Percentiles rank a stretch among this genome's conserved stretches.
Conservation (phyloP, 2,888 invertebrate species). For the Neocrepidodera transversa region DNA sequence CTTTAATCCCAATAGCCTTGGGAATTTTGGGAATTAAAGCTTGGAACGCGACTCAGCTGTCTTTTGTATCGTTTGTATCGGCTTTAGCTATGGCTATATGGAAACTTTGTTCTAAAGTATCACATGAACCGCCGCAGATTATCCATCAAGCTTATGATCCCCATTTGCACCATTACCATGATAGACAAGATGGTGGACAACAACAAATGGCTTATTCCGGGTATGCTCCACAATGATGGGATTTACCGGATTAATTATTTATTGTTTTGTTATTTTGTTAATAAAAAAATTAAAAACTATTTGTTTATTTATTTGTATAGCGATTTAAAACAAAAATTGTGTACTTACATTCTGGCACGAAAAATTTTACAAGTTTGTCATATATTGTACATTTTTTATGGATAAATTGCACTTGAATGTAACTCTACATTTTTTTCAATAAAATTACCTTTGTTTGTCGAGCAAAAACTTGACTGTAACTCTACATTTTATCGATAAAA, state of each 20-base stretch:
- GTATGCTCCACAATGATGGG: slow-evolving; percentile 58
- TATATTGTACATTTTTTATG: too few relatives aligned
- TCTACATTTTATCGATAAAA: too few relatives aligned
- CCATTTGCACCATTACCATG: slow-evolving; percentile 36
- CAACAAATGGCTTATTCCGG: slow-evolving; percentile 78
- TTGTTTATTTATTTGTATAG: too few relatives aligned
- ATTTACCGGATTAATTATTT: neutral
- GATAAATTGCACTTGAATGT: too few relatives aligned
- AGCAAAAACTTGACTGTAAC: too few relatives aligned
- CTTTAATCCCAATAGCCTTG: slow-evolving; percentile 82
- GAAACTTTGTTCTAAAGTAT: slow-evolving; percentile 84
- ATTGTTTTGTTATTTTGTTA: slow-evolving; percentile 9
- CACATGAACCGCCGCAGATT: slow-evolving; percentile 39
- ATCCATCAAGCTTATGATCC: slow-evolving; percentile 42
- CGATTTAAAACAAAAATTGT: too few relatives aligned
- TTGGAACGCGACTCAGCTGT: slow-evolving; percentile 85
- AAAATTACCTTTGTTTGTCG: too few relatives aligned
- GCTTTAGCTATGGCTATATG: slow-evolving; percentile 84
- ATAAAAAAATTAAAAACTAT: neutral
- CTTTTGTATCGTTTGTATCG: slow-evolving; percentile 86
- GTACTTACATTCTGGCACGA: too few relatives aligned
- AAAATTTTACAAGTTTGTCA: too few relatives aligned
- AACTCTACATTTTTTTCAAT: too few relatives aligned
- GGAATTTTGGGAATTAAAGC: slow-evolving; percentile 86
- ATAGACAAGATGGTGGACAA: slow-evolving; percentile 61